These are phyloP conservation scores for Patella depressa DNA, from an alignment of 2,888 invertebrate genomes.

Conservation along the genomic window DNA sequence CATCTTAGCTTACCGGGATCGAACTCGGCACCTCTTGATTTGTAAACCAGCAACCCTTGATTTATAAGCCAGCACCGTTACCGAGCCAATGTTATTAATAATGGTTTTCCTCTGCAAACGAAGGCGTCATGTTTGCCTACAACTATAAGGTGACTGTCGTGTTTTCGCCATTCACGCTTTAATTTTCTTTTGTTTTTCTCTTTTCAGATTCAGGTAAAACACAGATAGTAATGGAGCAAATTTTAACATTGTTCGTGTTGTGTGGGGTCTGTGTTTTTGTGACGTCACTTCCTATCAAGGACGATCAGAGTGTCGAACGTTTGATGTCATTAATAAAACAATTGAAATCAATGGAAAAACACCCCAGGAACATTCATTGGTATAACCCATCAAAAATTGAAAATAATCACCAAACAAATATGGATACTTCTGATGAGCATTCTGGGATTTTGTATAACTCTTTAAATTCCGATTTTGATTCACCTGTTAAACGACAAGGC, in stretches of 20 bases:
- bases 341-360: conserved; percentile 17
- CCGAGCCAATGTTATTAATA: too few species aligned
- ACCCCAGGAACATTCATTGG: conserved; percentile 2
- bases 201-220: not conserved
- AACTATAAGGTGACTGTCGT: too few species aligned
- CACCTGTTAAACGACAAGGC: conserved; percentile 58
- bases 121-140: too few species aligned
- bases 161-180: too few species aligned
- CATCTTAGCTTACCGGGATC: too few species aligned
- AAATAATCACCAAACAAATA: not conserved
- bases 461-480: conserved; percentile 28
- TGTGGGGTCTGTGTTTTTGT: conserved; percentile 17
- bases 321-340: conserved; percentile 21
- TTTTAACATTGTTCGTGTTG: not conserved
- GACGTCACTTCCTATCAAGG: conserved; percentile 23
- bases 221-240: conserved; percentile 7
- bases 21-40: too few species aligned
- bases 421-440: conserved; percentile 3
- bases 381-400: not conserved
- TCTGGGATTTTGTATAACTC: conserved; percentile 8
- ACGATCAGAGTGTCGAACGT: conserved; percentile 15
- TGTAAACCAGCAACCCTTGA: too few species aligned
- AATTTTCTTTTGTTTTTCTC: not conserved
- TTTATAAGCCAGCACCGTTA: too few species aligned
- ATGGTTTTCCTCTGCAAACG: too few species aligned